Evolutionary conservation across 2,888 invertebrate genomes (phyloP).

Genomic region (Marronus borbonicus): DNA sequence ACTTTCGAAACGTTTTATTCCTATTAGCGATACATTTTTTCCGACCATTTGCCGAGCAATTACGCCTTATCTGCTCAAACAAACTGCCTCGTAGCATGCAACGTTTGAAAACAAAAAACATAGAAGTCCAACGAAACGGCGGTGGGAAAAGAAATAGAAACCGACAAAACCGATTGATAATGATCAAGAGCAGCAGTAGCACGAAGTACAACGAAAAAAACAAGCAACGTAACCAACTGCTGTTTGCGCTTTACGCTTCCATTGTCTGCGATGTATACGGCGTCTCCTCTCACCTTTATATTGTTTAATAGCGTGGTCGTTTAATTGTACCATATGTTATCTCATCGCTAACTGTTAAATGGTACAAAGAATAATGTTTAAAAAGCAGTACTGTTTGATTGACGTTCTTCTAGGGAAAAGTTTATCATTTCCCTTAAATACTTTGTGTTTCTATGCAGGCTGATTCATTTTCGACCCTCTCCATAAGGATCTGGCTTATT

Average conservation of each 20-base stretch:
- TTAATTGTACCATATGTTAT: slow-evolving; percentile 20
- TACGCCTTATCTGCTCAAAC: slow-evolving; percentile 6
- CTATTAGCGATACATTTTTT: not conserved
- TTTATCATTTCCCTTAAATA: not conserved
- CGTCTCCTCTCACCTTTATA: not conserved
- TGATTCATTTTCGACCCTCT: too few species aligned
- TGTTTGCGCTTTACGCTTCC: not conserved
- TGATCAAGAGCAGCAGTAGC: not conserved
- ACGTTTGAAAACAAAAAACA: not conserved
- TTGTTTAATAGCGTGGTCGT: not conserved
- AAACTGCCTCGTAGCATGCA: slow-evolving; percentile 6
- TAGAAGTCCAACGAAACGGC: not conserved
- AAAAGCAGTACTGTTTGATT: not conserved
- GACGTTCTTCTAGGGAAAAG: not conserved
- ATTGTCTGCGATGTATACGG: not conserved
- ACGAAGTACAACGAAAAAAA: not conserved
- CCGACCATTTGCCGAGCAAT: not conserved
- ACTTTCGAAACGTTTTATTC: too few species aligned
- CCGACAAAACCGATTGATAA: slow-evolving; percentile 10
- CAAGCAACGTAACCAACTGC: slow-evolving; percentile 18
- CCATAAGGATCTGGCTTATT: too few species aligned
- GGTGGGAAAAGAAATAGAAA: slow-evolving; percentile 6
- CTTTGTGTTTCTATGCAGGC: too few species aligned
- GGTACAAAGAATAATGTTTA: not conserved
- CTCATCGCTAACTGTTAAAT: not conserved